Evolutionary conservation across 2,797 vertebrate species (phyloP), one percentile per base, ranked within the genome.

Genomic region (Hozukius guyotensis): DNA sequence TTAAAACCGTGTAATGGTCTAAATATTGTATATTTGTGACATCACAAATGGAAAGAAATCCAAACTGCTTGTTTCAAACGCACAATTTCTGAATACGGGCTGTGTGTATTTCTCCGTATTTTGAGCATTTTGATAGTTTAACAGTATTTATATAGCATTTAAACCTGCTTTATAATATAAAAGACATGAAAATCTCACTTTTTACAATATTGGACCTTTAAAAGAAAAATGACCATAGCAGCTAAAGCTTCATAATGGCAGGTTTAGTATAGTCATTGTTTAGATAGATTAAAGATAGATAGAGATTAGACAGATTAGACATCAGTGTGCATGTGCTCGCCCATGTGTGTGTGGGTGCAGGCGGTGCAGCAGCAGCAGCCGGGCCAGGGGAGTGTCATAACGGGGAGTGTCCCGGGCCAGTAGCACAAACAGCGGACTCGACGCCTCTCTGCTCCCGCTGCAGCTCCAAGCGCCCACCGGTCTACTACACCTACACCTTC

Each of bases 331-430:
- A 1, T 27, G 72, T 74, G 75, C 27, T 61, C 63, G 46, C 2
- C 13, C 49, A 11, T 9, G 38, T 42, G 66, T 14, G 52, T 62
- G 81, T n/a, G n/a, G n/a, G n/a, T n/a, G n/a, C 69, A 62, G 77
- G 84, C 77, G 72, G 78, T 78, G 78, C 70, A 53, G 66, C 72
- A 59, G 66, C 72, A 59, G 79, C 72, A 62, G 77, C 27, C 36
- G 4, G 68, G 25, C 12, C 46, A 31, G 79, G 88, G 85, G 90
- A 64, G 90, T 81, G 92, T 87, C 87, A 56, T 87, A 89, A 89
- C 91, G 84, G 93, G 93, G 95, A 90, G 95, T 93, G 91, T 88
- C 89, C 89, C 86, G 71, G 86, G 4, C 61, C 83, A 63, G 4
- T 4, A 2, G 24, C 64, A 78, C 83, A 86, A 75, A 87, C 86